Base-by-base conservation (phyloP, 1,140 invertebrate genomes). In the Apis laboriosa region DNA sequence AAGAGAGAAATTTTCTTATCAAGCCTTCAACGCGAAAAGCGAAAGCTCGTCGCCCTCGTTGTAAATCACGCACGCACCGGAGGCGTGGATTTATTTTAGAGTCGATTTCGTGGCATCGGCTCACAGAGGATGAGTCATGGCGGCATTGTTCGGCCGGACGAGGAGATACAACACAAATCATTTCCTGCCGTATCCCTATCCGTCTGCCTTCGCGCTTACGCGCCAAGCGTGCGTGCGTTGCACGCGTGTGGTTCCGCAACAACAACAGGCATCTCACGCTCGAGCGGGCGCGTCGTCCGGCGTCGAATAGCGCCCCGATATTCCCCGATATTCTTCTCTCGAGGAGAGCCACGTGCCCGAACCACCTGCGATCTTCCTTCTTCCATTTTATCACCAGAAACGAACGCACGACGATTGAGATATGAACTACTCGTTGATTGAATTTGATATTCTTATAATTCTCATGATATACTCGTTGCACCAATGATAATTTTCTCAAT, bases 131-230 rank as follows among this genome's bases (percentile, higher is more conserved):
- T 91, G 90, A 91, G 82, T 91, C 90, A 91, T 85, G 84, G 76
- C 77, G 80, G 88, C 87, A 90, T 90, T 91, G 87, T 90, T 90
- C 85, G 77, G 85, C 88, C 88, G 88, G 86, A 88, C 86, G 86
- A 85, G 81, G 80, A 90, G 90, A 91, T 91, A 88, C 86, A 86
- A 83, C 89, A 85, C 86, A 88, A 90, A 91, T 90, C 87, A 90
- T 88, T 91, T 91, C 90, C 90, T 90, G 90, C 89, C 85, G 87
- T 88, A 86, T 88, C 84, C 84, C 83, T 83, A 87, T 88, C 82
- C 84, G 83, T 88, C 84, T 84, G 84, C 89, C 84, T 90, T 88
- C 79, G 79, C 88, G 86, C 89, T 88, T 81, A 88, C 82, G 72
- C 85, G 77, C 55, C 72, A 34, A 60, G 49, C 78, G n/a, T 77